Evolutionary conservation across 2,888 invertebrate species (phyloP).

Genomic region (Fragum sueziense): DNA sequence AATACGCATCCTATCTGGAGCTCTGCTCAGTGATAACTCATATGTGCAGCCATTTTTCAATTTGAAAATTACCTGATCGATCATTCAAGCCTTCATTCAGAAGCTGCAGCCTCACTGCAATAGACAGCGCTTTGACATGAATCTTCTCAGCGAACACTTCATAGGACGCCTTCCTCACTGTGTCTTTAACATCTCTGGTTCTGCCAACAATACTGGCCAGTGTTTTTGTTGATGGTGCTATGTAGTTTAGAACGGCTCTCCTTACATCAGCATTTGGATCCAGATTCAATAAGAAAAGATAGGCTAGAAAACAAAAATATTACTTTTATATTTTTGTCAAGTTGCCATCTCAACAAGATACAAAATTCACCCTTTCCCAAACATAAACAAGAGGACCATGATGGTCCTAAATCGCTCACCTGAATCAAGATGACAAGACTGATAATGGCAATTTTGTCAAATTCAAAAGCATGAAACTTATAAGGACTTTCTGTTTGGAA

Average conservation of each 20-base stretch:
- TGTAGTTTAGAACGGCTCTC: slow-evolving; percentile 88
- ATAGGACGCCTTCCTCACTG: slow-evolving; percentile 87
- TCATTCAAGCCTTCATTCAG: slow-evolving; percentile 87
- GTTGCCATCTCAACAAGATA: too few species aligned
- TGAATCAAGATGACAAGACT: too few species aligned
- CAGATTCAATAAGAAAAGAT: slow-evolving; percentile 78
- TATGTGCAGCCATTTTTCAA: too few species aligned
- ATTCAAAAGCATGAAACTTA: too few species aligned
- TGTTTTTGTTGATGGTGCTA: slow-evolving; percentile 89
- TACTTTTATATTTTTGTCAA: too few species aligned
- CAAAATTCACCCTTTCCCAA: too few species aligned
- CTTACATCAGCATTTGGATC: slow-evolving; percentile 91
- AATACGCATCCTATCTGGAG: too few species aligned
- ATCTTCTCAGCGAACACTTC: slow-evolving; percentile 84
- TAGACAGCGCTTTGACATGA: slow-evolving; percentile 86
- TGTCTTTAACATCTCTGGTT: slow-evolving; percentile 90
- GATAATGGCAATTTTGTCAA: too few species aligned
- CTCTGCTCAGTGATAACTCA: too few species aligned
- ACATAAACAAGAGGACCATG: too few species aligned
- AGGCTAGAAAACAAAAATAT: slow-evolving; percentile 75
- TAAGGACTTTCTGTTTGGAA: too few species aligned
- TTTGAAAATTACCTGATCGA: slow-evolving; percentile 83
- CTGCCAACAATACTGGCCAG: slow-evolving; percentile 88
- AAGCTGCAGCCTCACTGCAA: slow-evolving; percentile 86
- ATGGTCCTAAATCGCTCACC: too few species aligned